phyloP scores from a whole-genome alignment of 2,797 vertebrate species.

The Pseudochromis fuscus region DNA sequence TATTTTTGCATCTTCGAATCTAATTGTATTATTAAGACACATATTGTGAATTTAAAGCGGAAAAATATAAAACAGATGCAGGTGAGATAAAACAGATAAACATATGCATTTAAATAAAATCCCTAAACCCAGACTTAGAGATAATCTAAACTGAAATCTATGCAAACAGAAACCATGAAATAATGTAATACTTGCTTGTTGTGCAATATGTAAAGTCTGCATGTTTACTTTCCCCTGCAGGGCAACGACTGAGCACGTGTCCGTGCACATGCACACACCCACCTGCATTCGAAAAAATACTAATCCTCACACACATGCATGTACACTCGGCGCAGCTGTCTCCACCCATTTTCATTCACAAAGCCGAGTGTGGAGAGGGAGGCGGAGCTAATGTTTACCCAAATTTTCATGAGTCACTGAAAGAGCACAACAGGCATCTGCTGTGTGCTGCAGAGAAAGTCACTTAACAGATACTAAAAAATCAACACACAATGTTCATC shows the following conservation, averaged over 20 bases:
- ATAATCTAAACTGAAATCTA: not conserved
- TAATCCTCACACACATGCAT: slow-evolving; percentile 35
- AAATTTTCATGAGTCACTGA: slow-evolving; percentile 59
- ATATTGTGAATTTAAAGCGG: not conserved
- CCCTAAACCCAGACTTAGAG: not conserved
- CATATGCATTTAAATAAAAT: too few species aligned
- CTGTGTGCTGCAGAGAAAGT: slow-evolving; percentile 28
- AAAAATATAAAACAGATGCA: not conserved
- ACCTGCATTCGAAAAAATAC: slow-evolving; percentile 46
- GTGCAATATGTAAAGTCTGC: not conserved
- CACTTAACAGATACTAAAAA: slow-evolving; percentile 13
- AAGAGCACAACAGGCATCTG: slow-evolving; percentile 57
- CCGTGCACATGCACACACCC: slow-evolving; percentile 11
- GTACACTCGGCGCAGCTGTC: slow-evolving; percentile 23
- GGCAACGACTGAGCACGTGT: slow-evolving; percentile 48
- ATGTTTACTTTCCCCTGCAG: slow-evolving; percentile 68
- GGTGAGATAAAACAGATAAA: not conserved
- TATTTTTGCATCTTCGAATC: too few species aligned
- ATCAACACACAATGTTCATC: not conserved
- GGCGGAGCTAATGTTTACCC: slow-evolving; percentile 52
- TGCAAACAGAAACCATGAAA: not conserved
- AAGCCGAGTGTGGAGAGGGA: slow-evolving; percentile 43
- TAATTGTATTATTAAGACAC: not conserved
- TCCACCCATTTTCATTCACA: slow-evolving; percentile 78
- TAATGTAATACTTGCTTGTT: not conserved